Evolutionary conservation across 2,797 vertebrate genomes (phyloP), one percentile per base, ranked within the genome.

Genomic region (Alauda arvensis): DNA sequence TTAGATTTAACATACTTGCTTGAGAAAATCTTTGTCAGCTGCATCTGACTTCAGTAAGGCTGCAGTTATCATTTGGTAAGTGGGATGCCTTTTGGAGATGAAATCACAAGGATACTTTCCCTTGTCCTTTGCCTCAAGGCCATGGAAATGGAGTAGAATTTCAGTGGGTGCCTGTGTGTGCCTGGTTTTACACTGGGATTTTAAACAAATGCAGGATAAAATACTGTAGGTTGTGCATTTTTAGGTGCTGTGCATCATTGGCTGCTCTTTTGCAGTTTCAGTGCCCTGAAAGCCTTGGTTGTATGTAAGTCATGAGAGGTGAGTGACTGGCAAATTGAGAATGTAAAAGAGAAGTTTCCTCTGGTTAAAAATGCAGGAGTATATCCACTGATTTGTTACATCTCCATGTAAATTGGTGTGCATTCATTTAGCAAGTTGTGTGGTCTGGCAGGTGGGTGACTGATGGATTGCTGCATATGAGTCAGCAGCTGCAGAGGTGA

Each of bases 301-400:
- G 3, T 51, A 14, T 3, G 18, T n/a, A 55, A 70, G 79, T 61
- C 40, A 49, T 18, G 84, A 88, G 80, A 80, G 46, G 48, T 59
- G 74, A 91, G 71, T 82, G 85, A 77, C 71, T 83, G 88, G 52
- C 62, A 68, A 90, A 49, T 78, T 56, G 67, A 77, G 89, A 79
- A 77, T 71, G 75, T 84, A 65, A 70, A 90, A 67, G 53, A 10
- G 2, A 61, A 0, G 1, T 72, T 92, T 88, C 43, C 65, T 29
- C 29, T 69, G 37, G 42, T 85, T 63, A 81, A 81, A 89, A 66
- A 76, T 34, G 60, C 74, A 55, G 13, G 20, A 66, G 25, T 34
- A 42, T 14, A 77, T 77, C 65, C 53, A 29, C n/a, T 82, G 55
- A 78, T 79, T 31, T 4, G 23, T 39, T 76, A 42, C 57, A 72